Conservation (phyloP, 1,140 invertebrate genomes). For the Cheumatopsyche charites region DNA sequence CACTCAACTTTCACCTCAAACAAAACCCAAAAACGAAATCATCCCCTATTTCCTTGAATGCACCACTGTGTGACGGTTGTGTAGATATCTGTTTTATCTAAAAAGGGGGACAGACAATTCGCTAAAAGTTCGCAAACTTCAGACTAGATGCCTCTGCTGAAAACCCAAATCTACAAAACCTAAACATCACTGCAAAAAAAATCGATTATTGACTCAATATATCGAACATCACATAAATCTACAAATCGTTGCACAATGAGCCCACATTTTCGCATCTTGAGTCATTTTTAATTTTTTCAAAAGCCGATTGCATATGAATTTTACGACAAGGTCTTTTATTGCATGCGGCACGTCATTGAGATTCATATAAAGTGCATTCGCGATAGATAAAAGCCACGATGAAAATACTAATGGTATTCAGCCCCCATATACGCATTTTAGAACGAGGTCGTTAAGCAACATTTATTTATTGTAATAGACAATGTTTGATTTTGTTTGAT, state of each 20-base stretch:
- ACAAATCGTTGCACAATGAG: not conserved
- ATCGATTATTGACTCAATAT: too few relatives aligned
- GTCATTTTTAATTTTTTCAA: not conserved
- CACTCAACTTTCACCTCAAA: too few relatives aligned
- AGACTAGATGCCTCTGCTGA: constrained; percentile 41
- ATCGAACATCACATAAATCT: too few relatives aligned
- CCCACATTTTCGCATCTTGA: not conserved
- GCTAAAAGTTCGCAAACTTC: constrained; percentile 38
- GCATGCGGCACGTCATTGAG: not conserved
- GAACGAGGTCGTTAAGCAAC: not conserved
- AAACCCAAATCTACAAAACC: constrained; percentile 30
- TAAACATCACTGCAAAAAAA: not conserved
- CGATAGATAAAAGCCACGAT: not conserved
- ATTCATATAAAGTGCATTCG: constrained; percentile 15
- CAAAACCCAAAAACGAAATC: too few relatives aligned
- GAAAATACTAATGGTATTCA: not conserved
- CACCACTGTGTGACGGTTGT: constrained; percentile 10
- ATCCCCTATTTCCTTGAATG: not conserved
- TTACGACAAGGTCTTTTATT: not conserved
- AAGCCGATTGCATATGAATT: constrained; percentile 3
- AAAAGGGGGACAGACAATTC: constrained; percentile 32
- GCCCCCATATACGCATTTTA: not conserved
- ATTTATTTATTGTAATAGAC: too few relatives aligned
- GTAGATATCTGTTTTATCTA: constrained; percentile 43
- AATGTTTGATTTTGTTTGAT: too few relatives aligned